These are phyloP conservation scores for Tetropium fuscum DNA, from an alignment of 2,888 invertebrate genomes.

Conservation along the genomic window DNA sequence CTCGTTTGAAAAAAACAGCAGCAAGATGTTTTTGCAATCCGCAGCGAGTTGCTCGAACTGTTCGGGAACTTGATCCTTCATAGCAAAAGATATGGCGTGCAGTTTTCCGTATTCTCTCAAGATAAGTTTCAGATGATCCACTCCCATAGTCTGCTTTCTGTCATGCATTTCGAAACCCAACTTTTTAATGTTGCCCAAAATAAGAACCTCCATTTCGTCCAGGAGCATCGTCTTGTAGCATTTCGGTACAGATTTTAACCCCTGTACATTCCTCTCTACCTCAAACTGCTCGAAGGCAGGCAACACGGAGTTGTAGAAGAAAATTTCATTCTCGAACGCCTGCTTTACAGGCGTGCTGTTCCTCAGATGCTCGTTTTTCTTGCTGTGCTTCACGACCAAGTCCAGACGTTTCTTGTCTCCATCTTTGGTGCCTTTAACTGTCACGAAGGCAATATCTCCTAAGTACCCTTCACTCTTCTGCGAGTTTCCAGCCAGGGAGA, in stretches of 20 bases:
- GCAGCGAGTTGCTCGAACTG: conserved; percentile 18
- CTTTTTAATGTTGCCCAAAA: conserved; percentile 38
- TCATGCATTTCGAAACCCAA: conserved; percentile 37
- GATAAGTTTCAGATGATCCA: conserved; percentile 36
- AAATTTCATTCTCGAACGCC: conserved; percentile 36
- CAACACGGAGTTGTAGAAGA: conserved; percentile 35
- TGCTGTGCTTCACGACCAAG: conserved; percentile 33
- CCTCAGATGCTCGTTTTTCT: conserved; percentile 21
- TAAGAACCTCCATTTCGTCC: conserved; percentile 33
- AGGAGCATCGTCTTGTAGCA: conserved; percentile 33
- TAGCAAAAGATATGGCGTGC: conserved; percentile 44
- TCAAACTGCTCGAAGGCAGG: conserved; percentile 38
- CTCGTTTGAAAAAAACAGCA: not conserved
- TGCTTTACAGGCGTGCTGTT: not conserved
- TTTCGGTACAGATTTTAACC: conserved; percentile 37
- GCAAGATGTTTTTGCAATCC: not conserved
- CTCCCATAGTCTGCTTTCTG: conserved; percentile 32
- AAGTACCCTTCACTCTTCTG: conserved; percentile 38
- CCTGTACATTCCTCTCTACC: conserved; percentile 22
- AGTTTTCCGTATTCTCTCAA: conserved; percentile 38
- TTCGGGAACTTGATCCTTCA: conserved; percentile 31
- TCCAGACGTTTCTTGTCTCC: conserved; percentile 12
- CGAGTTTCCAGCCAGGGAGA: conserved; percentile 27
- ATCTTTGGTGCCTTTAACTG: conserved; percentile 14
- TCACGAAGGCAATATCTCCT: conserved; percentile 35